Base-by-base conservation (phyloP, 2,113 vertebrate species). In the Coryphaenoides rupestris region DNA sequence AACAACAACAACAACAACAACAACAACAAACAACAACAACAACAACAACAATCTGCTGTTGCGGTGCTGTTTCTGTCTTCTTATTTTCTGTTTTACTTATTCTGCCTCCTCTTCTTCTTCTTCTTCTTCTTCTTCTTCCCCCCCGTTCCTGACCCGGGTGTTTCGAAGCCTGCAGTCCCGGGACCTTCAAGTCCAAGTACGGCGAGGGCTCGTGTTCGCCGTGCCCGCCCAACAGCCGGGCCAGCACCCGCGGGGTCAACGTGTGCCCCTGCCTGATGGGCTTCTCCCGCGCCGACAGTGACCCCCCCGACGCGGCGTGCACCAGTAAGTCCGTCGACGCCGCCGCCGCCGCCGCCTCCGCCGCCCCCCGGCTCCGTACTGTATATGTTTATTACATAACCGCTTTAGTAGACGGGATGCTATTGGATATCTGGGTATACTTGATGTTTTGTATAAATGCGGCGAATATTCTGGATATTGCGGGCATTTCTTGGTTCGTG, bases 181-280 rank as follows among this genome's bases (percentile, higher is more conserved):
- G 95, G 71, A 95, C 92, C 55, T 99, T 97, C 89, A 99, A 99
- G 81, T 95, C 94, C 0, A 95, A 94, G 85, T 96, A 96, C 24
- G 96, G 96, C 1, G 94, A 96, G 71, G 92, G 91, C 7, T 91
- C 89, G 55, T 98, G 96, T 17, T 84, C 88, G n/a, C 92, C 91
- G 17, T 99, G 97, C 56, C 96, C 96, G 9, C 79, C 91, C 60
- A 95, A 96, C 65, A 99, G 97, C 87, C 93, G 93, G 21, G 93
- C 94, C 65, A 91, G 87, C 57, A 91, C 92, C 0, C 84, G 90
- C n/a, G 95, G 94, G 1, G 92, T 95, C 58, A 93, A 69, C 3
- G 85, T 98, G 65, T 99, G 97, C 80, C 89, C 91, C 0, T 99
- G 97, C 87, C 92, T 93, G 53, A 95, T 60, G 0, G 91, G 95